Percentiles rank a stretch among this genome's conserved stretches.
Evolutionary conservation across 1,140 invertebrate genomes (phyloP).

Genomic region (Ips nitidus): DNA sequence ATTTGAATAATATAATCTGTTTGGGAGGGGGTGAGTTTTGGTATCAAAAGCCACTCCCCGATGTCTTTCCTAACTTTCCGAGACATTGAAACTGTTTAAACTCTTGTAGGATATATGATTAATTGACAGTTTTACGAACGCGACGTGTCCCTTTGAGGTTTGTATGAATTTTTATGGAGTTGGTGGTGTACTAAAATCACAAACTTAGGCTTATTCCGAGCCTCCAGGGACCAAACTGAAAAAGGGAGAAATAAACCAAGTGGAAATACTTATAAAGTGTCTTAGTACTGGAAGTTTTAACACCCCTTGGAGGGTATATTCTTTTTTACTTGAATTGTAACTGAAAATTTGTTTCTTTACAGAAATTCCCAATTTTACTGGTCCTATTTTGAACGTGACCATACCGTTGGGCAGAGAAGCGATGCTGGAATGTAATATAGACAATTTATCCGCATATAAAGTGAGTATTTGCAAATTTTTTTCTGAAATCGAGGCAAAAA

Average conservation of each 20-base stretch:
- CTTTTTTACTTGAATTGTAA: too few relatives aligned
- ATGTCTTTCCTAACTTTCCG: too few relatives aligned
- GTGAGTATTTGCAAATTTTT: slow-evolving; percentile 51
- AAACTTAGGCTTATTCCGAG: not conserved
- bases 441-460: slow-evolving; percentile 63
- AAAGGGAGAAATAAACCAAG: too few relatives aligned
- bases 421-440: slow-evolving; percentile 61
- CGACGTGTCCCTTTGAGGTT: too few relatives aligned
- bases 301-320: too few relatives aligned
- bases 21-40: not conserved
- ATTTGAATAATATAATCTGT: slow-evolving; percentile 37
- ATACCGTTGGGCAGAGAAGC: slow-evolving; percentile 65
- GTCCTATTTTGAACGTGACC: slow-evolving; percentile 63
- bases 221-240: too few relatives aligned
- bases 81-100: too few relatives aligned
- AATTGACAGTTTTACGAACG: too few relatives aligned
- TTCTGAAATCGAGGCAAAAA: not conserved
- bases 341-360: slow-evolving; percentile 52
- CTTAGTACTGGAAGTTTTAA: too few relatives aligned
- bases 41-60: slow-evolving; percentile 32
- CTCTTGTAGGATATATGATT: too few relatives aligned
- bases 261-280: too few relatives aligned
- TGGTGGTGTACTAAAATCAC: not conserved
- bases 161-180: not conserved
- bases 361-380: slow-evolving; percentile 66